Evolutionary conservation across 2,888 invertebrate species (phyloP), one percentile per base, ranked within the genome.

Genomic region (Bimastos eiseni): DNA sequence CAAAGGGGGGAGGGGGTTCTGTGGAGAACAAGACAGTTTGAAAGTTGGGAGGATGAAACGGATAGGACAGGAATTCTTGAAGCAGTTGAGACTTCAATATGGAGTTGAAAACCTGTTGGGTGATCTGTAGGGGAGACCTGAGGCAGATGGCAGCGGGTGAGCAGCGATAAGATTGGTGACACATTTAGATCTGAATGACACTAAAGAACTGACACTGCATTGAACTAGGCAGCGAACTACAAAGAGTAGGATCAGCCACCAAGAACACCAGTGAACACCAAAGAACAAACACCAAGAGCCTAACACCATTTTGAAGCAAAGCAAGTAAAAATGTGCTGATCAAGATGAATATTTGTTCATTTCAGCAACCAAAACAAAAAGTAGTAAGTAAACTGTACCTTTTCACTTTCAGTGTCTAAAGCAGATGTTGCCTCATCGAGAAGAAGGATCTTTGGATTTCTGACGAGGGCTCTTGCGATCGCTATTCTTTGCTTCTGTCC

Each of bases 401-500:
- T 93, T 93, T 95, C 95, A 92, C 95, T 95, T 92, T 94, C 94
- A 36, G 95, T 94, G 91, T 95, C 95, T 89, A 95, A 92, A 11
- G 95, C 95, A 91, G 94, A 94, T 0, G 95, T 95, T 0, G 95
- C 95, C 91, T 95, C 95, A 91, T 95, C 95, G 86, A 95, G 93
- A 30, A 95, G 93, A 21, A 95, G 93, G 24, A 95, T 94, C 41
- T 93, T 93, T 13, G 95, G 95, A 89, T 95, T 94, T 38, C 95
- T 93, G 24, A 95, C 94, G 44, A 95, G 92, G 0, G 95, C 95
- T 49, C 95, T 93, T 8, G 95, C 95, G 38, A 95, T 95, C 34
- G 95, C 95, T 49, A 95, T 94, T 88, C 95, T 93, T 92, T 95
- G 95, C 92, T 95, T 95, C 92, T 95, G 95, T 17, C 95, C 95